Percentiles rank a stretch among this genome's conserved stretches.
These are phyloP conservation scores for Oophaga sylvatica DNA, from an alignment of 2,797 vertebrate genomes.

Conservation along the genomic window DNA sequence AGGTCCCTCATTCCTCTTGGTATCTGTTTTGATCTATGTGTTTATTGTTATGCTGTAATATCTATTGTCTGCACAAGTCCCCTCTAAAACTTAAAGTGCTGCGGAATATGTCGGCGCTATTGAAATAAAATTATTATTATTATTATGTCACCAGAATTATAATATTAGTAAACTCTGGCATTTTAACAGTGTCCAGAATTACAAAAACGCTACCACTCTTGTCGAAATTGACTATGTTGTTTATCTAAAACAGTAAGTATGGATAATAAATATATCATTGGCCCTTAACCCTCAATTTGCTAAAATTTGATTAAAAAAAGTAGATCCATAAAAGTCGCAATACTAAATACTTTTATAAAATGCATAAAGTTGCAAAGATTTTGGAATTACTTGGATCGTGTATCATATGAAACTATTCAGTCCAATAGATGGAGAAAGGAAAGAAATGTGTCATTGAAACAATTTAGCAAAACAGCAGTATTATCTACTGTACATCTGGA, in stretches of 20 bases:
- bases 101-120: too few species aligned
- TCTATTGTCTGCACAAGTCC: too few species aligned
- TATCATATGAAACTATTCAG: not conserved
- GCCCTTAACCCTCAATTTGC: not conserved
- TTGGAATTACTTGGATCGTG: not conserved
- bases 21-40: too few species aligned
- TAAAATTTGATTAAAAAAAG: not conserved
- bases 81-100: too few species aligned
- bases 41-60: too few species aligned
- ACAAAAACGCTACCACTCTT: too few species aligned
- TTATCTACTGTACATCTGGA: constrained; percentile 21
- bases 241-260: not conserved
- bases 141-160: too few species aligned
- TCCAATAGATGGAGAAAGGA: not conserved
- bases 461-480: constrained; percentile 10
- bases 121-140: too few species aligned
- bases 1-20: too few species aligned
- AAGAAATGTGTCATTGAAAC: not conserved
- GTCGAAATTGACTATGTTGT: not conserved
- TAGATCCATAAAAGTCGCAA: not conserved
- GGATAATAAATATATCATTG: not conserved
- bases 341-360: not conserved
- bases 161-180: too few species aligned
- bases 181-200: too few species aligned
- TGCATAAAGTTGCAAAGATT: not conserved